phyloP scores from a whole-genome alignment of 2,797 vertebrate species.

The Coreius guichenoti region DNA sequence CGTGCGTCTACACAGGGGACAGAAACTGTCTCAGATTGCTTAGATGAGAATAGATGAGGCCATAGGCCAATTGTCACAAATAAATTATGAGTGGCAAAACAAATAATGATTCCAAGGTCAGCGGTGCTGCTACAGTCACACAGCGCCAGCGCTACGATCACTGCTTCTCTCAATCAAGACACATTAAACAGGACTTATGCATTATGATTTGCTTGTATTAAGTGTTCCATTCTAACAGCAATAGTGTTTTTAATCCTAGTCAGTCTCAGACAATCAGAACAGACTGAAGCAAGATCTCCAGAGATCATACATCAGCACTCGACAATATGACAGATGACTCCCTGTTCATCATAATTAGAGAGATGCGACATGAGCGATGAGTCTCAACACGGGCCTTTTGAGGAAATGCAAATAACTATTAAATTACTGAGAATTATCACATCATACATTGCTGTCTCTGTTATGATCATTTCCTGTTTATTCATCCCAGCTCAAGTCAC shows the following conservation, averaged over 20 bases:
- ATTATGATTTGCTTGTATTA: not conserved
- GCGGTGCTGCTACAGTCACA: not conserved
- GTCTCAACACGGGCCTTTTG: not conserved
- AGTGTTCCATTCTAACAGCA: not conserved
- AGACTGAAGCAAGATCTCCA: not conserved
- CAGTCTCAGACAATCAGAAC: not conserved
- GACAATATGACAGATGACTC: conserved; percentile 27
- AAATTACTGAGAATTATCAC: conserved; percentile 24
- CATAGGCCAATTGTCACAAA: conserved; percentile 58
- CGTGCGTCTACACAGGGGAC: conserved; percentile 24
- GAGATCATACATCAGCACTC: conserved; percentile 18
- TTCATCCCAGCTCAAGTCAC: not conserved
- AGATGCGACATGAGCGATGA: not conserved
- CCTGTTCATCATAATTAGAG: conserved; percentile 24
- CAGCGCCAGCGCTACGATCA: not conserved
- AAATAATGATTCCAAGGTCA: conserved; percentile 67
- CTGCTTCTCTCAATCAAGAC: conserved; percentile 6
- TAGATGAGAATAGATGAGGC: conserved; percentile 42
- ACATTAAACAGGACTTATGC: not conserved
- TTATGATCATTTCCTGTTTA: not conserved
- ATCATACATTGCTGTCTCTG: not conserved
- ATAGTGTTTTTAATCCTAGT: conserved; percentile 14
- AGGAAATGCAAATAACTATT: conserved; percentile 8
- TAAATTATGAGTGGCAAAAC: conserved; percentile 63
- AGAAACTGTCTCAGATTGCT: conserved; percentile 48